Evolutionary conservation across 2,797 vertebrate species (phyloP).

Genomic region (Neosilurus hyrtlii): DNA sequence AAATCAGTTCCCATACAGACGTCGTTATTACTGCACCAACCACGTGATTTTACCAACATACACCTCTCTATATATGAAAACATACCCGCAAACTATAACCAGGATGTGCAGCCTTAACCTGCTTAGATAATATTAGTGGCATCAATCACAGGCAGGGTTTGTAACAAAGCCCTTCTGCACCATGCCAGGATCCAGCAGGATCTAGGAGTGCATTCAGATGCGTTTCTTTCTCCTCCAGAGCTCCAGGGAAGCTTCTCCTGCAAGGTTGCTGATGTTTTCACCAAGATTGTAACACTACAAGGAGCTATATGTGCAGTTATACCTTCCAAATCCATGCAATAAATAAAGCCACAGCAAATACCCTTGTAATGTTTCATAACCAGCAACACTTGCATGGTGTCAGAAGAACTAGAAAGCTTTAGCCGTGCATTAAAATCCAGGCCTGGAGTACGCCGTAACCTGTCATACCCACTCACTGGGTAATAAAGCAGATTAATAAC

Average conservation of each 20-base stretch:
- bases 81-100: too few species aligned
- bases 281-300: neutral
- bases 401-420: neutral
- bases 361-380: neutral
- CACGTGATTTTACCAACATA: neutral
- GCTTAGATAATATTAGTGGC: slow-evolving; percentile 40
- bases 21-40: neutral
- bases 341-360: neutral
- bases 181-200: slow-evolving; percentile 31
- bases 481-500: neutral
- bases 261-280: neutral
- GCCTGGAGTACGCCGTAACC: neutral
- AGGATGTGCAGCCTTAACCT: slow-evolving; percentile 16
- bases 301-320: neutral
- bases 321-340: neutral
- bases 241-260: neutral
- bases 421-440: neutral
- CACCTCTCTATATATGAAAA: too few species aligned
- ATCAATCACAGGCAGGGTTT: slow-evolving; percentile 49
- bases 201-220: neutral
- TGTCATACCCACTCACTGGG: neutral
- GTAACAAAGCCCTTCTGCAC: slow-evolving; percentile 66
- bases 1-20: neutral
- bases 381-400: neutral
- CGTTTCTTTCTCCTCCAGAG: neutral